Conservation (phyloP, 2,888 invertebrate species). For the Cephus pygmeus region DNA sequence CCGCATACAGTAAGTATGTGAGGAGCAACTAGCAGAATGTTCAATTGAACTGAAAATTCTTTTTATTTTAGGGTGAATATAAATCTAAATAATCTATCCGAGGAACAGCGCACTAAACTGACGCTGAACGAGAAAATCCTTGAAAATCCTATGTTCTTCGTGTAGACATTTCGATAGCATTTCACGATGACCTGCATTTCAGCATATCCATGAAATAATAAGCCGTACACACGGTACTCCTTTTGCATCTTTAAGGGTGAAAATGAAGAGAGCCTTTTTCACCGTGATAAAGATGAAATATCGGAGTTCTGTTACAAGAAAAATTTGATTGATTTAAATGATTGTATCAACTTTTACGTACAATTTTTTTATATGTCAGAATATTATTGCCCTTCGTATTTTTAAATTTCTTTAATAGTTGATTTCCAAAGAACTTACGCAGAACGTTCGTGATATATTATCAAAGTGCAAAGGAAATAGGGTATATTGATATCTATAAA, state of each 20-base stretch:
- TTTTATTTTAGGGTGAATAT: slow-evolving; percentile 65
- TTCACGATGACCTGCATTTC: not conserved
- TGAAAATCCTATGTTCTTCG: slow-evolving; percentile 78
- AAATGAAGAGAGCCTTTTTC: not conserved
- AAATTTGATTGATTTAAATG: not conserved
- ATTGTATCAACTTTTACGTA: not conserved
- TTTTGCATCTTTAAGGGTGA: not conserved
- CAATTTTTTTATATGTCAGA: not conserved
- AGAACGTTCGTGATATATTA: not conserved
- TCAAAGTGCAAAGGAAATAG: not conserved
- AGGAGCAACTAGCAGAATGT: slow-evolving; percentile 60
- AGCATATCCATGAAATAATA: not conserved
- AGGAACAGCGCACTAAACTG: slow-evolving; percentile 67
- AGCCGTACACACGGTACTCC: not conserved
- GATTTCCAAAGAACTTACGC: not conserved
- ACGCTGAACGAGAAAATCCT: slow-evolving; percentile 70
- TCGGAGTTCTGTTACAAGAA: not conserved
- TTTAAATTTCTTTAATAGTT: not conserved
- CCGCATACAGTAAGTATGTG: not conserved
- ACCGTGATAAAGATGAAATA: not conserved
- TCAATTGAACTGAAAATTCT: slow-evolving; percentile 1
- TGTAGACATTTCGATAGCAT: slow-evolving; percentile 63
- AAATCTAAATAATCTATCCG: slow-evolving; percentile 67
- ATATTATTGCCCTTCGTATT: not conserved
- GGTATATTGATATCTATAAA: not conserved